These are phyloP conservation scores for Telenomus remus DNA, from an alignment of 1,140 invertebrate genomes.

Conservation along the genomic window DNA sequence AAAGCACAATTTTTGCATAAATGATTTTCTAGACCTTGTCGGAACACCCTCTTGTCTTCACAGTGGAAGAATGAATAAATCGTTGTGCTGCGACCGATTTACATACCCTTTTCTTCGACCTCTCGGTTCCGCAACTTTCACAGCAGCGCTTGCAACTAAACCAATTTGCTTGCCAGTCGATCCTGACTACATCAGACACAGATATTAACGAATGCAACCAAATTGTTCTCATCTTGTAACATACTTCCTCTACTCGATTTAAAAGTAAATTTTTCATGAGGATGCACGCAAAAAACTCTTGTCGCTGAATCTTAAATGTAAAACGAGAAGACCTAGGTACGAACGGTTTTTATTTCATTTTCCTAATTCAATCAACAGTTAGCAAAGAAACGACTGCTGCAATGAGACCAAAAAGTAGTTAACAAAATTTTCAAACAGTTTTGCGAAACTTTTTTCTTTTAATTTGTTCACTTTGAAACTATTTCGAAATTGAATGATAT, in stretches of 20 bases:
- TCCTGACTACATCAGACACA: conserved; percentile 34
- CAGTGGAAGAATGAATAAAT: conserved; percentile 51
- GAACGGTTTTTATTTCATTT: too few species aligned
- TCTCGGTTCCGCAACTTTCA: not conserved
- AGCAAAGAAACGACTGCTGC: too few species aligned
- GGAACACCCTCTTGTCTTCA: conserved; percentile 11
- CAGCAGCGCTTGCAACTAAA: conserved; percentile 34
- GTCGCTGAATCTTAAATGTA: not conserved
- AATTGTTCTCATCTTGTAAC: conserved; percentile 33
- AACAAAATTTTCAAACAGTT: too few species aligned
- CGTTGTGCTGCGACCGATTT: conserved; percentile 40
- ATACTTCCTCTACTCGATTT: conserved; percentile 25
- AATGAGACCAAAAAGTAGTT: too few species aligned
- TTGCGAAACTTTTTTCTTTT: too few species aligned
- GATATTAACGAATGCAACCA: conserved; percentile 40
- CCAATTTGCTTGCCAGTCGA: conserved; percentile 48
- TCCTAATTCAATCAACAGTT: too few species aligned
- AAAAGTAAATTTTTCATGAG: conserved; percentile 21
- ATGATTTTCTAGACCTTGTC: conserved; percentile 1
- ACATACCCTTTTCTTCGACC: conserved; percentile 26
- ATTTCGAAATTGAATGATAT: conserved; percentile 22
- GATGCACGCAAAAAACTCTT: not conserved
- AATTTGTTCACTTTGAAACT: too few species aligned
- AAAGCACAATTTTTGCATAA: conserved; percentile 40
- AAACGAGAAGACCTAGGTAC: too few species aligned